phyloP scores from a whole-genome alignment of 2,113 vertebrate species.

The Boleophthalmus pectinirostris region DNA sequence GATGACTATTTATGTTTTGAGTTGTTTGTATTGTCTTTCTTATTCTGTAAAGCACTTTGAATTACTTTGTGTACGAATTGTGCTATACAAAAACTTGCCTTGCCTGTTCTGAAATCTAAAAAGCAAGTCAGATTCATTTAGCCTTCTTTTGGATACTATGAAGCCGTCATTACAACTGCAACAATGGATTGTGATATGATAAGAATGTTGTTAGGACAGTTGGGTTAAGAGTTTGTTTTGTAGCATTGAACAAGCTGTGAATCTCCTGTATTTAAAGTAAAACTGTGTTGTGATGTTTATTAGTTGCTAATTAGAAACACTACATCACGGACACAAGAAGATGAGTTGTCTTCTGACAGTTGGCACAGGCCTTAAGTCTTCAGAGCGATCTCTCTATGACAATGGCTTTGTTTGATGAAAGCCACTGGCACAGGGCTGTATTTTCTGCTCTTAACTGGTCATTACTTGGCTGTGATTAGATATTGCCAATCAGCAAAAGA shows the following conservation, averaged over 20 bases:
- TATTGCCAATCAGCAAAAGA: conserved; percentile 65
- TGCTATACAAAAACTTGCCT: too few relatives aligned
- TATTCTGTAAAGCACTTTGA: too few relatives aligned
- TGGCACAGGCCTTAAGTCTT: conserved; percentile 14
- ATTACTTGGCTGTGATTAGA: conserved; percentile 66
- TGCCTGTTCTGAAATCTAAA: too few relatives aligned
- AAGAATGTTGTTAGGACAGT: conserved; percentile 48
- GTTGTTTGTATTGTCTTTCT: too few relatives aligned
- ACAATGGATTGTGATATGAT: not conserved
- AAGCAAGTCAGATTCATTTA: too few relatives aligned
- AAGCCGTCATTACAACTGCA: too few relatives aligned
- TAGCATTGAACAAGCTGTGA: conserved; percentile 33
- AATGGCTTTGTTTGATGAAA: conserved; percentile 36
- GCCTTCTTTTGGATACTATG: too few relatives aligned
- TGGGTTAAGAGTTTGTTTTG: conserved; percentile 19
- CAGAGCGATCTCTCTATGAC: conserved; percentile 5
- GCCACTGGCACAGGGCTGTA: conserved; percentile 19
- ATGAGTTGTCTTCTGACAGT: conserved; percentile 16
- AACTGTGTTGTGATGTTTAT: not conserved
- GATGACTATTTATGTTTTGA: too few relatives aligned
- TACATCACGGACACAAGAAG: conserved; percentile 9
- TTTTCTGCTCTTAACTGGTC: conserved; percentile 39
- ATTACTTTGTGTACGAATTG: too few relatives aligned
- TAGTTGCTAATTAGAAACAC: conserved; percentile 13
- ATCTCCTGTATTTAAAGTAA: conserved; percentile 2